phyloP scores from a whole-genome alignment of 2,888 invertebrate genomes.

The Caenorhabditis drosophilae region DNA sequence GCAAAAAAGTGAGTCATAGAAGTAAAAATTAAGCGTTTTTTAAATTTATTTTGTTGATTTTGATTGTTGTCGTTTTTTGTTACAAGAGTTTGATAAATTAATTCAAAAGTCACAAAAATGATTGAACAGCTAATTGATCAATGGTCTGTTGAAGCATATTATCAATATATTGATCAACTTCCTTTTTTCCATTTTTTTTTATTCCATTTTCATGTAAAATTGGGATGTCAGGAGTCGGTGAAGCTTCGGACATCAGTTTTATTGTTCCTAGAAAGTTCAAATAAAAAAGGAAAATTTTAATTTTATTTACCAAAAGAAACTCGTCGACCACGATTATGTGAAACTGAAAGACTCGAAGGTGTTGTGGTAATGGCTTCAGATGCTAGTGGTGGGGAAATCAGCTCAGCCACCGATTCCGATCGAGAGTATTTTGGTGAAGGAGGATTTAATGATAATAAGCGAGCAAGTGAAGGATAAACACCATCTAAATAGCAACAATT shows the following conservation, averaged over 20 bases:
- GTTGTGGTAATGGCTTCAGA: too few species aligned
- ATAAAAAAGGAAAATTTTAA: background rate
- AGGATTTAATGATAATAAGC: slow-evolving; percentile 37
- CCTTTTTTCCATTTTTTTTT: slow-evolving; percentile 4
- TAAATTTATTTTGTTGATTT: background rate
- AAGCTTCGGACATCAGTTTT: slow-evolving; percentile 42
- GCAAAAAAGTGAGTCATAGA: background rate
- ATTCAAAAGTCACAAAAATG: too few species aligned
- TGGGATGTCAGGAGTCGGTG: slow-evolving; percentile 26
- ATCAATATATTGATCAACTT: slow-evolving; percentile 30
- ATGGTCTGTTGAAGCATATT: slow-evolving; percentile 35
- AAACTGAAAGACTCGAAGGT: slow-evolving; percentile 29
- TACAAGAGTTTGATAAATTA: too few species aligned
- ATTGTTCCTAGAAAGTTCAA: slow-evolving; percentile 37
- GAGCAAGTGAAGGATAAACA: slow-evolving; percentile 33
- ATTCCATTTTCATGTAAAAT: slow-evolving; percentile 18
- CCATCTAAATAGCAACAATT: too few species aligned
- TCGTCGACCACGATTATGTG: slow-evolving; percentile 42
- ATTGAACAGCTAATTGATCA: slow-evolving; percentile 21
- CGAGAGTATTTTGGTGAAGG: slow-evolving; percentile 38
- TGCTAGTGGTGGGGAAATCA: slow-evolving; percentile 21
- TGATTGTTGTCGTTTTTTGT: slow-evolving; percentile 4
- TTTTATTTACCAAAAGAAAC: slow-evolving; percentile 39
- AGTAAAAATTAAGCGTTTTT: background rate
- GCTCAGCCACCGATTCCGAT: slow-evolving; percentile 29